phyloP scores from a whole-genome alignment of 2,888 invertebrate genomes.

The Sphinx pinastri region DNA sequence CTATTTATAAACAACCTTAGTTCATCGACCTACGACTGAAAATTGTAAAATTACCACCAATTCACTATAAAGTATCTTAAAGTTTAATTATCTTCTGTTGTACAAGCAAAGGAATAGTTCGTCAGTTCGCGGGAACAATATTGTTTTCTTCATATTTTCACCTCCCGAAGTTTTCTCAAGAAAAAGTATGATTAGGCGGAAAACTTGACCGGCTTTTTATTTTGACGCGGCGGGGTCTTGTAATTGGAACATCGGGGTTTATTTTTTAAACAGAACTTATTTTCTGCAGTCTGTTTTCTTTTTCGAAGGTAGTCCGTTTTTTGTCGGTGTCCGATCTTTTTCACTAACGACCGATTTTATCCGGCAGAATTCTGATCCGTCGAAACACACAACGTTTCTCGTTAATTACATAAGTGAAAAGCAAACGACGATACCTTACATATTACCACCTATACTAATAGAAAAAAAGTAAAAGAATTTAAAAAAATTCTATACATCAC shows the following conservation, averaged over 20 bases:
- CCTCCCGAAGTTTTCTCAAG: constrained; percentile 34
- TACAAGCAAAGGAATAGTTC: constrained; percentile 21
- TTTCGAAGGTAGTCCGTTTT: not conserved
- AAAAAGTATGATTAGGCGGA: constrained; percentile 45
- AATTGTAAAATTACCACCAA: not conserved
- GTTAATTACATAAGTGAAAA: too few relatives aligned
- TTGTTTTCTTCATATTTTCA: constrained; percentile 27
- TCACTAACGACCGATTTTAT: too few relatives aligned
- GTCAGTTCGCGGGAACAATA: constrained; percentile 23
- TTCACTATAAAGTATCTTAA: not conserved
- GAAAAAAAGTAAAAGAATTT: too few relatives aligned
- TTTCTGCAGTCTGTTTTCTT: constrained; percentile 4
- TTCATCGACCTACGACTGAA: too few relatives aligned
- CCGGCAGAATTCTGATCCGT: too few relatives aligned
- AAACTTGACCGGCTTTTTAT: constrained; percentile 20
- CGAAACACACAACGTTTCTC: too few relatives aligned
- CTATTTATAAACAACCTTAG: too few relatives aligned
- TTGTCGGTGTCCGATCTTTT: not conserved
- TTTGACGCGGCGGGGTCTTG: constrained; percentile 17
- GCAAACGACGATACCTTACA: too few relatives aligned
- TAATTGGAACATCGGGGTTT: constrained; percentile 21
- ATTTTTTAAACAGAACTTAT: not conserved
- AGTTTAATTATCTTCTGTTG: constrained; percentile 6
- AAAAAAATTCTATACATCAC: too few relatives aligned
- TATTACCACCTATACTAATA: too few relatives aligned